Evolutionary conservation across 1,140 invertebrate species (phyloP).

Genomic region (Penaeus chinensis): DNA sequence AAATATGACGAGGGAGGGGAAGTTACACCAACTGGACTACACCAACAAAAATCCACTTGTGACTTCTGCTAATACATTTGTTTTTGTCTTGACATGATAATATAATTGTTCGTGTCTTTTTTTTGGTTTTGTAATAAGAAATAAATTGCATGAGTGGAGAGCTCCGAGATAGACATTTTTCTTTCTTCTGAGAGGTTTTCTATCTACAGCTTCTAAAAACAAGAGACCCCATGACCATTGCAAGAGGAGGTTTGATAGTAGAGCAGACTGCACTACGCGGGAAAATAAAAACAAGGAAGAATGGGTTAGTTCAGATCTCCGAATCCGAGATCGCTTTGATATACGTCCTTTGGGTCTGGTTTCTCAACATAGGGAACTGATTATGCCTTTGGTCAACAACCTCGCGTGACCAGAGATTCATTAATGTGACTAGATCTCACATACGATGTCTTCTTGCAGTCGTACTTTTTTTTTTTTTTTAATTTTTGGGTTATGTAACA

Average conservation of each 20-base stretch:
- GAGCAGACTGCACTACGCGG: slow-evolving; percentile 42
- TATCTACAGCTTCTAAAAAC: slow-evolving; percentile 58
- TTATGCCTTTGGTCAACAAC: slow-evolving; percentile 50
- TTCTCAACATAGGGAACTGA: slow-evolving; percentile 54
- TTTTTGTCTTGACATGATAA: slow-evolving; percentile 50
- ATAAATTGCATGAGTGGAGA: slow-evolving; percentile 58
- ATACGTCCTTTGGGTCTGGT: slow-evolving; percentile 47
- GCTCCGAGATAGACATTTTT: slow-evolving; percentile 49
- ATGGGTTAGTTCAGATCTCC: slow-evolving; percentile 49
- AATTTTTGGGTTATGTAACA: slow-evolving; percentile 13
- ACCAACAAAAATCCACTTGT: slow-evolving; percentile 61
- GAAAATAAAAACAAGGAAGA: slow-evolving; percentile 14
- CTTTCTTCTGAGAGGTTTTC: slow-evolving; percentile 3
- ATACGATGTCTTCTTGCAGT: slow-evolving; percentile 53
- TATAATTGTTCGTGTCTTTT: slow-evolving; percentile 54
- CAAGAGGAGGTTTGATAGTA: slow-evolving; percentile 45
- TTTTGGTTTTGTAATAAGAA: slow-evolving; percentile 57
- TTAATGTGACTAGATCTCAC: slow-evolving; percentile 60
- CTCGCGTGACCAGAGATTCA: slow-evolving; percentile 53
- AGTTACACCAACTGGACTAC: slow-evolving; percentile 40
- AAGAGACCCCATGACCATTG: slow-evolving; percentile 47
- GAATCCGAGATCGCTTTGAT: slow-evolving; percentile 51
- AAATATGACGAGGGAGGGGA: background rate
- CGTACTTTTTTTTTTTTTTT: slow-evolving; percentile 37
- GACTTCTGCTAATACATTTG: slow-evolving; percentile 58